These are phyloP conservation scores for Montipora cactus DNA, from an alignment of 64 coral and sea anemone species.

Conservation along the genomic window DNA sequence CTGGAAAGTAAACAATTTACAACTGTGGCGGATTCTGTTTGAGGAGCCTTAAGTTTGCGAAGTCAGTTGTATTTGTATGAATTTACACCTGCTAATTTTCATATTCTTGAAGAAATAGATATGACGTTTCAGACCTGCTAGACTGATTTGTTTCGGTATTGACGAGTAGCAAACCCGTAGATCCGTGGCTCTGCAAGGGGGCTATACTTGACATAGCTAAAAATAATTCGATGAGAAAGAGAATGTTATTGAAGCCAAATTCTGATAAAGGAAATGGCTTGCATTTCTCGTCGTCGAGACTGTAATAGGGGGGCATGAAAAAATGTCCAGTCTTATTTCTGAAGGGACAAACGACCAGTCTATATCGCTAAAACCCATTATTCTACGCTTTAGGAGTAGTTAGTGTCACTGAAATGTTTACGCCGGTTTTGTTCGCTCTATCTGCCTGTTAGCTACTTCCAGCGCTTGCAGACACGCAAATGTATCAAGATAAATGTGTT, in stretches of 20 bases:
- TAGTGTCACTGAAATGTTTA: not conserved
- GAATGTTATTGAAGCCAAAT: not conserved
- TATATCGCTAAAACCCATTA: not conserved
- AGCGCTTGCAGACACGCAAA: not conserved
- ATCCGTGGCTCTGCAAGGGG: not conserved
- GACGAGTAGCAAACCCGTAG: not conserved
- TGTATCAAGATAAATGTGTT: not conserved
- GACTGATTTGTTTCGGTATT: not conserved
- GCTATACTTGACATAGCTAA: not conserved
- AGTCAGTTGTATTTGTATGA: conserved; percentile 10
- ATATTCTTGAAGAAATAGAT: not conserved
- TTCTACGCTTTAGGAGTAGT: not conserved
- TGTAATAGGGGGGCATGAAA: not conserved
- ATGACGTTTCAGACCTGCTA: not conserved
- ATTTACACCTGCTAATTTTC: conserved; percentile 44
- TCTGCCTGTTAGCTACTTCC: not conserved
- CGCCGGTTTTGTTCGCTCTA: not conserved
- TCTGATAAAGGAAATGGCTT: not conserved
- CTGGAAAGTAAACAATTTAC: conserved; percentile 46
- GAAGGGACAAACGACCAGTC: not conserved
- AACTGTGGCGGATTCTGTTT: conserved; percentile 57
- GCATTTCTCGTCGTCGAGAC: not conserved
- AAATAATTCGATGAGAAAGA: not conserved
- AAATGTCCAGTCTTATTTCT: not conserved
- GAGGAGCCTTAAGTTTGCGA: conserved; percentile 47